These are phyloP conservation scores for Actinia equina DNA, from an alignment of 64 coral and sea anemone genomes.

Conservation along the genomic window DNA sequence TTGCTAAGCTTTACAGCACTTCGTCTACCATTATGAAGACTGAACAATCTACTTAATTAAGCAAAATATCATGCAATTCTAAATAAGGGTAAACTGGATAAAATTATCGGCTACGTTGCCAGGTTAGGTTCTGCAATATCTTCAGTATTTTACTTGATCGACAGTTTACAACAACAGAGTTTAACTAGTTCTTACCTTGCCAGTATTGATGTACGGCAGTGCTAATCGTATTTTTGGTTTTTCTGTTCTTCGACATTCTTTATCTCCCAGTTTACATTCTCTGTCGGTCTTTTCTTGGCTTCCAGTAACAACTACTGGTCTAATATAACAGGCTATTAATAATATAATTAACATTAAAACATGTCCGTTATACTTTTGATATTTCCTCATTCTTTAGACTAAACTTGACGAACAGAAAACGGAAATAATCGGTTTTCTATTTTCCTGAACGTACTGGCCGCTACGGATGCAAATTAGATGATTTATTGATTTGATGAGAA, in stretches of 20 bases:
- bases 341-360: background rate
- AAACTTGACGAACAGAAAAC: background rate
- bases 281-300: background rate
- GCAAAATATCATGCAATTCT: background rate
- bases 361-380: background rate
- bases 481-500: slow-evolving; percentile 23
- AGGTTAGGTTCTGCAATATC: no score
- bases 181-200: background rate
- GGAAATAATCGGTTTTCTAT: background rate
- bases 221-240: slow-evolving; percentile 4
- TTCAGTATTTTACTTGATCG: no score
- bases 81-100: background rate
- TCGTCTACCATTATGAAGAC: background rate
- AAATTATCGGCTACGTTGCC: no score
- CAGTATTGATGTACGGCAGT: background rate
- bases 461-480: slow-evolving; percentile 8
- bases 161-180: no score
- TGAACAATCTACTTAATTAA: background rate
- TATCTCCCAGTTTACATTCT: background rate
- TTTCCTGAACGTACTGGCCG: background rate
- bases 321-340: background rate
- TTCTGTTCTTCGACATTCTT: background rate
- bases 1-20: background rate
- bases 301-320: background rate
- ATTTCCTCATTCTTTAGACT: background rate